Evolutionary conservation across 1,140 invertebrate genomes (phyloP), one percentile per base, ranked within the genome.

Genomic region (Calliphora vicina): DNA sequence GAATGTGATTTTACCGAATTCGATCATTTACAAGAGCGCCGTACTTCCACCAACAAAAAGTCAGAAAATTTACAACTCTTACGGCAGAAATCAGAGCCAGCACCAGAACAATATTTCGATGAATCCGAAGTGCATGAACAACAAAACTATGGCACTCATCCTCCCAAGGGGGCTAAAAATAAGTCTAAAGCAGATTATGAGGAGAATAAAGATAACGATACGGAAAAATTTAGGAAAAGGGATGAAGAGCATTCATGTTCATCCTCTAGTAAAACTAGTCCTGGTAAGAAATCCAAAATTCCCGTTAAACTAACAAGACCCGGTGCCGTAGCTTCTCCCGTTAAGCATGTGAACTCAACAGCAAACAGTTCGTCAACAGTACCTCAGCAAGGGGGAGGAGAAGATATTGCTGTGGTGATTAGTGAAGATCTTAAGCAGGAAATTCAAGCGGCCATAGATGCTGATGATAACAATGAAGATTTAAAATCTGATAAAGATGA

Each of bases 221-320:
- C 82, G 57, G 88, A 89, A 27, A 88, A 89, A 74, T 85, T 85
- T 74, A 84, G 83, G 29, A 85, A 86, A 43, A 67, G 82, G 73
- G 29, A 83, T 61, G n/a, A 81, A 25, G 83, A 85, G 3, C 82
- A 82, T 26, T 81, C 84, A 29, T 85, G 84, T 43, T 74, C 85
- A 0, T 82, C 83, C n/a, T 82, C 74, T 25, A 29, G 17, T 13
- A 90, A 90, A 57, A 82, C 84, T 2, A 90, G 89, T 80, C 89
- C 89, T 1, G 85, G 85, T 3, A 90, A 90, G 42, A 90, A 89
- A 83, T 91, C 90, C 0, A 91, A 91, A 82, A 91, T 91, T 27
- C 90, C 90, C 3, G 86, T 91, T 0, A 89, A 89, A 76, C 86
- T 90, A 0, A 85, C 87, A n/a, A 86, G 88, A 20, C 82, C 86